Conservation (phyloP, 2,113 vertebrate species). For the Orthonyx spaldingii region DNA sequence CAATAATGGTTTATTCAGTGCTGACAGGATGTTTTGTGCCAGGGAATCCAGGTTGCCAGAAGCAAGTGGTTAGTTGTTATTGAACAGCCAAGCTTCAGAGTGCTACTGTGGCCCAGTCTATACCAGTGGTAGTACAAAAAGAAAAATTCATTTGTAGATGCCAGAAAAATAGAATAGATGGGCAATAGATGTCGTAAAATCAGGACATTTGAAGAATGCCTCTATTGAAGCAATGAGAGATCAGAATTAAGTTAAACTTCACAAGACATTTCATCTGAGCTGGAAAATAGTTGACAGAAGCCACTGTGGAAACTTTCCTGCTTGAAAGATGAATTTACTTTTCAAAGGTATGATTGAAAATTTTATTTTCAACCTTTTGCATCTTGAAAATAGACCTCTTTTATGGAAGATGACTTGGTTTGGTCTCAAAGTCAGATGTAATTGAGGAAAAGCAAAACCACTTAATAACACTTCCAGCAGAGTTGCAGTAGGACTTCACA, state of each 20-base stretch:
- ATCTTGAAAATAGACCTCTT: neutral
- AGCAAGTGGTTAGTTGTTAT: neutral
- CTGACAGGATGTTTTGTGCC: neutral
- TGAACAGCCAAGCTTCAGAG: neutral
- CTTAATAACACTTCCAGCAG: neutral
- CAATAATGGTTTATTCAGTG: neutral
- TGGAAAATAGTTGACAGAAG: neutral
- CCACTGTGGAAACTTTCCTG: neutral
- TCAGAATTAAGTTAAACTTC: neutral
- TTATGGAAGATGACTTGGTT: neutral
- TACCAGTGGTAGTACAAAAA: neutral
- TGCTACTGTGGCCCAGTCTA: neutral
- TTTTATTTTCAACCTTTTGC: neutral
- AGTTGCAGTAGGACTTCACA: neutral
- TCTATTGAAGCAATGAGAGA: neutral
- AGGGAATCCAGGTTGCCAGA: neutral
- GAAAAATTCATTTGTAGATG: neutral
- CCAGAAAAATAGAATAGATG: neutral
- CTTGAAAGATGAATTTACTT: neutral
- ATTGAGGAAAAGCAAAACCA: neutral
- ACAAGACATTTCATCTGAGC: neutral
- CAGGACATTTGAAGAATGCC: neutral
- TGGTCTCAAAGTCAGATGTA: neutral
- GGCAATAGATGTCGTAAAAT: neutral
- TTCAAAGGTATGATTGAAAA: neutral